Percentiles rank a stretch among this genome's conserved stretches.
Conservation (phyloP, 2,797 vertebrate genomes). For the Cichlasoma orientale region DNA sequence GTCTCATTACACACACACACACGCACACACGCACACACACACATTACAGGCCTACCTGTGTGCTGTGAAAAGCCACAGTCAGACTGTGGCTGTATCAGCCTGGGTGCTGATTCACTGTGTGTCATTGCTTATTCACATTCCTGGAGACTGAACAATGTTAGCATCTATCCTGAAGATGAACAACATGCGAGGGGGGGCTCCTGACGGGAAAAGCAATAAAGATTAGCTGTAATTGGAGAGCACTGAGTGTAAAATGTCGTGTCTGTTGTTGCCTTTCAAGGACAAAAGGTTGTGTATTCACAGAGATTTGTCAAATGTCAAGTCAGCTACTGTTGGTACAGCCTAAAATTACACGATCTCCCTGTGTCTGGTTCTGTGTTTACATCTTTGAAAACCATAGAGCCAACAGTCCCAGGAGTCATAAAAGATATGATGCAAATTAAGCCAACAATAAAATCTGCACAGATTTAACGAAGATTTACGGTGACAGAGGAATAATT, state of each 20-base stretch:
- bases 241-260: conserved; percentile 38
- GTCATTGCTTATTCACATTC: conserved; percentile 33
- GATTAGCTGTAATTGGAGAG: conserved; percentile 45
- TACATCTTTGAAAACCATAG: not conserved
- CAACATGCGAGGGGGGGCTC: not conserved
- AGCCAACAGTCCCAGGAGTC: not conserved
- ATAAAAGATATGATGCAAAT: not conserved
- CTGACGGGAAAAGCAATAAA: conserved; percentile 13
- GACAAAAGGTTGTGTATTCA: conserved; percentile 53
- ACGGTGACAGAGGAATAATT: not conserved
- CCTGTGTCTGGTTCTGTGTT: not conserved
- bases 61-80: conserved; percentile 12
- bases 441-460: not conserved
- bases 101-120: conserved; percentile 38
- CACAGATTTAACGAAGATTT: not conserved
- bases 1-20: not conserved
- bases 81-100: conserved; percentile 12
- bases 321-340: conserved; percentile 16
- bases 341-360: conserved; percentile 16
- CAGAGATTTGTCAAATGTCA: conserved; percentile 55
- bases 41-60: not conserved
- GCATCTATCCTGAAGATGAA: not conserved
- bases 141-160: conserved; percentile 31
- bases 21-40: conserved; percentile 15
- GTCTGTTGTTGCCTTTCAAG: conserved; percentile 36